Conservation (phyloP, 1,140 invertebrate species). For the Pseudomyrmex concolor region DNA sequence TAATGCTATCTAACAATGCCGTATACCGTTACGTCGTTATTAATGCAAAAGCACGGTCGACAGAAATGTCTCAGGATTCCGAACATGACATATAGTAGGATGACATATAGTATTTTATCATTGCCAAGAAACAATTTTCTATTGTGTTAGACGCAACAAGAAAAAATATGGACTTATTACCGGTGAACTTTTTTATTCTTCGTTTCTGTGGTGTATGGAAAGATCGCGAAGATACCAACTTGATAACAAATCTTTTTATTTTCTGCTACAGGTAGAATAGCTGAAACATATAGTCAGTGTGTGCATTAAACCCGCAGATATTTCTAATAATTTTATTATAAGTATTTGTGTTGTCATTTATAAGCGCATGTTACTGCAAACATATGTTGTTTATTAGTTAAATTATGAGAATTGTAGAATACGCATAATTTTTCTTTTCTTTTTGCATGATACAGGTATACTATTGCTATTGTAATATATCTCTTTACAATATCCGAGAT, state of each 20-base stretch:
- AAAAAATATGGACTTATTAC: constrained; percentile 54
- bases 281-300: background rate
- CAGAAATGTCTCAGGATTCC: background rate
- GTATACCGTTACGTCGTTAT: constrained; percentile 32
- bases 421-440: background rate
- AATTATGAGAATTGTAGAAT: background rate
- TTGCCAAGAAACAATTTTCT: background rate
- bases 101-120: background rate
- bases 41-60: constrained; percentile 32
- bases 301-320: background rate
- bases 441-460: constrained; percentile 14
- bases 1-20: constrained; percentile 10
- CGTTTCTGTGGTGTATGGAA: constrained; percentile 41
- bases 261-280: constrained; percentile 21
- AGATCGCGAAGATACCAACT: background rate
- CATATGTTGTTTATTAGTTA: background rate
- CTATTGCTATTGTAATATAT: constrained; percentile 24
- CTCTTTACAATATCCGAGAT: constrained; percentile 34
- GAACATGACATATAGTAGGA: too few relatives aligned
- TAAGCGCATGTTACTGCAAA: background rate
- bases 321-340: background rate
- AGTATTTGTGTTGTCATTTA: background rate
- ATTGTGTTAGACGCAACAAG: background rate
- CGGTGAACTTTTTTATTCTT: constrained; percentile 44
- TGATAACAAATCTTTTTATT: background rate